Evolutionary conservation across 2,113 vertebrate genomes (phyloP).

Genomic region (Mola mola): DNA sequence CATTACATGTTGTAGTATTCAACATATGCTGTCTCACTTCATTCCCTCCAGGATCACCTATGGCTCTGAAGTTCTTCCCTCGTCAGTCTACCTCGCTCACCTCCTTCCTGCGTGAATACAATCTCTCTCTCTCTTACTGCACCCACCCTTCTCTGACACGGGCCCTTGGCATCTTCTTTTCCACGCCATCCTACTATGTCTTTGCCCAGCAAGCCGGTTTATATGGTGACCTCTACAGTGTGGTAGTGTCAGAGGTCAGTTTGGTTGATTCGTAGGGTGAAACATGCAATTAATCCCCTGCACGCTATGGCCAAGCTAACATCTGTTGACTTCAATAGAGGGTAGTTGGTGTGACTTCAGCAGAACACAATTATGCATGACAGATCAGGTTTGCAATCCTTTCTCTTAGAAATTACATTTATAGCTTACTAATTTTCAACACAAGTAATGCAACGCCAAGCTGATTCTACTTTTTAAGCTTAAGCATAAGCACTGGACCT

Average conservation of each 20-base stretch:
- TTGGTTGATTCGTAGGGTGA: neutral
- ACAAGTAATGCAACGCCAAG: too few species aligned
- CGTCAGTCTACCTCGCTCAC: constrained; percentile 78
- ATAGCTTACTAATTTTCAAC: too few species aligned
- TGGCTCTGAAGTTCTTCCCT: constrained; percentile 91
- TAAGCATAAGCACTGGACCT: too few species aligned
- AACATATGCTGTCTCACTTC: constrained; percentile 15
- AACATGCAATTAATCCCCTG: neutral
- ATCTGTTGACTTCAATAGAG: neutral
- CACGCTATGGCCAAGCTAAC: neutral
- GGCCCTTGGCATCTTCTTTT: constrained; percentile 87
- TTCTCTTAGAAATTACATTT: too few species aligned
- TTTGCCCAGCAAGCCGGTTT: constrained; percentile 90
- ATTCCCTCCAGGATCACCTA: constrained; percentile 80
- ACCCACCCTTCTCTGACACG: constrained; percentile 86
- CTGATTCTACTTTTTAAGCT: too few species aligned
- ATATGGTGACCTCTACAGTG: constrained; percentile 87
- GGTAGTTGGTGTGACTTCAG: neutral
- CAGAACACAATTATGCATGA: too few species aligned
- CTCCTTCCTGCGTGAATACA: constrained; percentile 91
- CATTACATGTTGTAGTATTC: neutral
- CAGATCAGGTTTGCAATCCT: too few species aligned
- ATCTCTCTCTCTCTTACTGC: constrained; percentile 88
- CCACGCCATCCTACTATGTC: constrained; percentile 85
- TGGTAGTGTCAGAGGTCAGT: constrained; percentile 86